These are phyloP conservation scores for Drosophila sechellia DNA, from an alignment of 1,140 invertebrate genomes.

Conservation along the genomic window DNA sequence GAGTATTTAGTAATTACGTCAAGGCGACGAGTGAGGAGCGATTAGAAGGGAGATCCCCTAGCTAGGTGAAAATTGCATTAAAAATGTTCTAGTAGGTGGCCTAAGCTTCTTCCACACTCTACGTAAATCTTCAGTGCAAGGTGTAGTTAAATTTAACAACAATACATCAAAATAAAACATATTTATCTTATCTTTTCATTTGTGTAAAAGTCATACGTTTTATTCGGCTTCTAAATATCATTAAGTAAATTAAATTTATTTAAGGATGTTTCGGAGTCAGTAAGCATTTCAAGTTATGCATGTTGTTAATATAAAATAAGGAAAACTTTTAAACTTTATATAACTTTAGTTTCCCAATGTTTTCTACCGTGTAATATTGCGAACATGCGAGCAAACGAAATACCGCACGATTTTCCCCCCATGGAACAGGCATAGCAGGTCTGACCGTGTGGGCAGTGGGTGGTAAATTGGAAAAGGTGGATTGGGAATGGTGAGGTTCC, in stretches of 20 bases:
- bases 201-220: no score
- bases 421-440: background rate
- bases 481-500: background rate
- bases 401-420: constrained; percentile 16
- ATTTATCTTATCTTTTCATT: no score
- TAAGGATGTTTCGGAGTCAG: no score
- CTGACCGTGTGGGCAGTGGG: constrained; percentile 2
- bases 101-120: background rate
- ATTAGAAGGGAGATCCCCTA: background rate
- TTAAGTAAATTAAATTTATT: no score
- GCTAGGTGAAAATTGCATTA: constrained; percentile 78
- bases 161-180: no score
- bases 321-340: no score
- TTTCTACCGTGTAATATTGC: constrained; percentile 22
- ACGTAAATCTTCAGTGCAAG: background rate
- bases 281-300: background rate
- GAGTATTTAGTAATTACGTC: constrained; percentile 83
- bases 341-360: background rate
- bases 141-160: background rate
- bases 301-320: no score
- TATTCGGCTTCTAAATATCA: no score
- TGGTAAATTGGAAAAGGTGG: constrained; percentile 5
- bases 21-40: constrained; percentile 20
- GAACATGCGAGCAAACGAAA: constrained; percentile 28
- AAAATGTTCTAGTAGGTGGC: constrained; percentile 28